Evolutionary conservation across 2,113 vertebrate species (phyloP), one percentile per base, ranked within the genome.

Genomic region (Tupaia tana): DNA sequence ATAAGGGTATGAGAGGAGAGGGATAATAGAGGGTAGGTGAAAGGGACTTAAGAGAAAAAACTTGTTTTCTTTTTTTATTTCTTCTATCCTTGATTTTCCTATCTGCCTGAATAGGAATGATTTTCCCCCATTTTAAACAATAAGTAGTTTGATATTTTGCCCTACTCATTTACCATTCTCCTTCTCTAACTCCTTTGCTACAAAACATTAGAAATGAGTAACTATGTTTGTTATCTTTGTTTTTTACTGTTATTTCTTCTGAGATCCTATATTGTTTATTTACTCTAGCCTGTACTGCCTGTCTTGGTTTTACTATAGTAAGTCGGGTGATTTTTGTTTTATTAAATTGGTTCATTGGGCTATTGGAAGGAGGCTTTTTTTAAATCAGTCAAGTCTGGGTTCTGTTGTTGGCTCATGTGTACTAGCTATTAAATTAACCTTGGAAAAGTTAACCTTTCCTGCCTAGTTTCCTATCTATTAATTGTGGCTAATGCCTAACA

Each of bases 171-270:
- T 86, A 87, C 31, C 25, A 11, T 95, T 79, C n/a, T 79, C 29
- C 22, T 90, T 89, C 27, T 96, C 16, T 90, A 58, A 81, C 24
- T 22, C 6, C 71, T 77, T 93, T 2, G 84, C 29, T 75, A 61
- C 6, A 86, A 24, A 73, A 56, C 59, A 56, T 34, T 70, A 83
- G n/a, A 89, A 78, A 56, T 83, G 9, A 90, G 5, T 75, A 13
- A 52, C 25, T 91, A 2, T 71, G 9, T 93, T 81, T 88, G 34
- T 81, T 96, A 70, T 7, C 31, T 84, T 12, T 43, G 43, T 24
- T 80, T 93, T 95, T 78, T 54, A 85, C 10, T 85, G 34, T 82
- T 82, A 2, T 95, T 75, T 90, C 22, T 70, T 94, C 31, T 87
- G 80, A 95, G 89, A 22, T 22, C 71, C 74, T 84, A 2, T 83